Evolutionary conservation across 2,888 invertebrate species (phyloP).

Genomic region (Hoplodrina ambigua): DNA sequence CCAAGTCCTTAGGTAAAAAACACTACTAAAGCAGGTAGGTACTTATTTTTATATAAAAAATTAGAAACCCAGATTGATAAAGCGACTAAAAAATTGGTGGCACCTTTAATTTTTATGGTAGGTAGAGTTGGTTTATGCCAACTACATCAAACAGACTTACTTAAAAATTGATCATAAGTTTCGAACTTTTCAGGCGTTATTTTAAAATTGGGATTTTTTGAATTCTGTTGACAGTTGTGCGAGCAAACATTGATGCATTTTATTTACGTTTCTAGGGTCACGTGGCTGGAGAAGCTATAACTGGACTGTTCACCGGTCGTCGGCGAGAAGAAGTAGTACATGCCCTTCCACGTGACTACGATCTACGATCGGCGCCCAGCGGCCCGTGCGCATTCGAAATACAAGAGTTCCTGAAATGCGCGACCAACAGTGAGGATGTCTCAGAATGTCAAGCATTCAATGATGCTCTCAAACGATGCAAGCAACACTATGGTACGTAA

Average conservation of each 20-base stretch:
- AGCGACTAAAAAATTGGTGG: no score
- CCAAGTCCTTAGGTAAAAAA: no score
- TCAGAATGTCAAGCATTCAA: constrained; percentile 98
- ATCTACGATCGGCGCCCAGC: constrained; percentile 86
- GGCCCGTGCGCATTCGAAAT: constrained; percentile 98
- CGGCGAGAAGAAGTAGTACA: constrained; percentile 77
- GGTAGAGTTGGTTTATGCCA: no score
- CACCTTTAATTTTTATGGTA: no score
- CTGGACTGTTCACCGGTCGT: constrained; percentile 82
- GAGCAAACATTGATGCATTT: constrained; percentile 14
- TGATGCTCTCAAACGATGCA: constrained; percentile 98
- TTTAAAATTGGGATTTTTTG: no score
- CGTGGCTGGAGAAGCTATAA: constrained; percentile 96
- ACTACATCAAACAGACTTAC: no score
- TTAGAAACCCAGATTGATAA: no score
- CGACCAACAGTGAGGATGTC: constrained; percentile 95
- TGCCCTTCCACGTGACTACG: constrained; percentile 78
- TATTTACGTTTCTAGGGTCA: constrained; percentile 92
- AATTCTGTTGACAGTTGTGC: no score
- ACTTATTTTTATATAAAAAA: no score
- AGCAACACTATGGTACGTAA: constrained; percentile 91
- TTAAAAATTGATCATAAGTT: background rate
- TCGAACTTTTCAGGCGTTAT: no score
- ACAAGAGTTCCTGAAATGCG: constrained; percentile 98
- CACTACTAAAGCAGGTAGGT: no score